A percentile compares a stretch with the other conserved stretches of the same genome.
Evolutionary conservation across 2,797 vertebrate genomes (phyloP).

Genomic region (Ataeniobius toweri): DNA sequence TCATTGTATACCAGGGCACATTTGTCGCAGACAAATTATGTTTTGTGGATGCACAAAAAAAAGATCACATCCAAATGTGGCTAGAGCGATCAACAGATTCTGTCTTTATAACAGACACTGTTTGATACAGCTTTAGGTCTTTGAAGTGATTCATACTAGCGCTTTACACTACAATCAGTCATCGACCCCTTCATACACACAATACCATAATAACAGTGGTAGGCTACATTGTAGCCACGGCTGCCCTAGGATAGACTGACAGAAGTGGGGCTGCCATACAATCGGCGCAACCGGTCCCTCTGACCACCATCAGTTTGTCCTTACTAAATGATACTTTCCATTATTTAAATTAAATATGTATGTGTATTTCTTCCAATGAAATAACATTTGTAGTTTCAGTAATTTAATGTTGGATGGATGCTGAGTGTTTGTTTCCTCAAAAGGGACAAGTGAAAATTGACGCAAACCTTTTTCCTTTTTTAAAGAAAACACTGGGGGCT

Average conservation of each 20-base stretch:
- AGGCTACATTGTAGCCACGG: too few relatives aligned
- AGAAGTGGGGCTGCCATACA: too few relatives aligned
- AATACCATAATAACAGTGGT: too few relatives aligned
- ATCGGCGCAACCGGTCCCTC: too few relatives aligned
- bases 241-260: too few relatives aligned
- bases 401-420: neutral
- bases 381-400: neutral
- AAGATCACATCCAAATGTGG: neutral
- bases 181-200: too few relatives aligned
- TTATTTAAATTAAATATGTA: neutral
- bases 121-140: neutral
- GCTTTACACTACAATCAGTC: too few relatives aligned
- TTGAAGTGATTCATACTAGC: too few relatives aligned
- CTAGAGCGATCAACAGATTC: neutral
- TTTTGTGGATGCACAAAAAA: too few relatives aligned
- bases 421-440: neutral
- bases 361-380: neutral
- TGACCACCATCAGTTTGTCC: too few relatives aligned
- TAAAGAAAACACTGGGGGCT: conserved; percentile 82
- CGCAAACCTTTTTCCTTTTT: conserved; percentile 81
- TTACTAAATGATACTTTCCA: neutral
- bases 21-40: too few relatives aligned
- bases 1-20: too few relatives aligned
- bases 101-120: neutral
- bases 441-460: neutral